Evolutionary conservation across 2,797 vertebrate species (phyloP), one percentile per base, ranked within the genome.

Genomic region (Pygocentrus nattereri): DNA sequence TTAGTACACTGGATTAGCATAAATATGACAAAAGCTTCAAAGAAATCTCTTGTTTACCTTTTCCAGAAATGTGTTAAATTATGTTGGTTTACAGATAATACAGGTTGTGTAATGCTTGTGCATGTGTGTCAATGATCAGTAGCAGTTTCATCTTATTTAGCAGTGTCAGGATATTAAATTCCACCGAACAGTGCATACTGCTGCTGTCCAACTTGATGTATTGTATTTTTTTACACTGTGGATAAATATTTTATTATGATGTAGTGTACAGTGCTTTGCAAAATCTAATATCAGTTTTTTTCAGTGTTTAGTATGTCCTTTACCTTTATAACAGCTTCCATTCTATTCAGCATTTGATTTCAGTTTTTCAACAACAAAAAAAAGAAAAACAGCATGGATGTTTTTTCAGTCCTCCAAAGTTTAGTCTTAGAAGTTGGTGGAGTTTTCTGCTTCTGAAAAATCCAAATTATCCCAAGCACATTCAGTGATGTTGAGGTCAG

Each of bases 131-230:
- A 61, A 59, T 74, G 76, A 79, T 80, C 73, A 31, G 27, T 54
- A 18, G 27, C 50, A 34, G 49, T n/a, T 50, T 7, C 19, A 49
- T 75, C 47, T 25, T 23, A 27, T 15, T 23, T 5, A 27, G 18
- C 18, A 58, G 50, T 64, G 52, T 73, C 31, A 6, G 64, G 30
- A 49, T 78, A 81, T 74, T 78, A 65, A 81, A 62, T 75, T 83
- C 54, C 80, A 67, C 31, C 23, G 25, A 23, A 54, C 25, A 59
- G n/a, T 27, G 27, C 65, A 71, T 31, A 68, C 65, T 58, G 50
- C 21, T 68, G 75, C 58, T 58, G 38, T 78, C 8, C 52, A 21
- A 38, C 21, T 34, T 27, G 23, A 25, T 12, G 13, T 71, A 5
- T 1, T 52, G 23, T 30, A 30, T 8, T 71, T 16, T 47, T 44